Conservation (phyloP, 2,113 vertebrate species). For the Zapornia atra region DNA sequence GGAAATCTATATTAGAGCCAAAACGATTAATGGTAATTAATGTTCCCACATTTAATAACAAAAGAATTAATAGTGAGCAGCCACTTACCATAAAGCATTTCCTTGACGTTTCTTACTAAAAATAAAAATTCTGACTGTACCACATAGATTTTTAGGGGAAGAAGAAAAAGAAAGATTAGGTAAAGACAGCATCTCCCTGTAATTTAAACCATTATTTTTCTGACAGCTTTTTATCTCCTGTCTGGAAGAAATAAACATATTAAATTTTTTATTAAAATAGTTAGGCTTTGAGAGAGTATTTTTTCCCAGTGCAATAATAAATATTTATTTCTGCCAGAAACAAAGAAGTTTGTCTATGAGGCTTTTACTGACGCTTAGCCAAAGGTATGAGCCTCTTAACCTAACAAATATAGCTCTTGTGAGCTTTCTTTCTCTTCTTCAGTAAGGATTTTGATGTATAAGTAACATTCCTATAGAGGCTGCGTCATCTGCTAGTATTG, state of each 20-base stretch:
- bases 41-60: conserved; percentile 56
- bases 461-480: not conserved
- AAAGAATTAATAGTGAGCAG: conserved; percentile 60
- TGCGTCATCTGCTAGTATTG: not conserved
- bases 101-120: conserved; percentile 40
- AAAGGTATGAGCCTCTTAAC: conserved; percentile 43
- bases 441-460: not conserved
- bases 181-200: conserved; percentile 32
- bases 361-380: conserved; percentile 43
- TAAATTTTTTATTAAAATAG: conserved; percentile 71
- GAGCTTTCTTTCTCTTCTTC: not conserved
- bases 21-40: conserved; percentile 65
- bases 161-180: not conserved
- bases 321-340: conserved; percentile 72
- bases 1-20: conserved; percentile 33
- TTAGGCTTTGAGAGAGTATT: conserved; percentile 50
- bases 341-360: conserved; percentile 31
- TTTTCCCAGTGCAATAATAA: conserved; percentile 50
- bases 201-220: conserved; percentile 68
- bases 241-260: conserved; percentile 69
- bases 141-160: conserved; percentile 26
- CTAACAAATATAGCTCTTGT: not conserved
- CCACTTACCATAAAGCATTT: conserved; percentile 32
- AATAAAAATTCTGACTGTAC: conserved; percentile 18
- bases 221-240: conserved; percentile 70